A percentile compares a stretch with the other conserved stretches of the same genome.
Conservation (phyloP, 2,888 invertebrate species). For the Sinotaia quadrata region DNA sequence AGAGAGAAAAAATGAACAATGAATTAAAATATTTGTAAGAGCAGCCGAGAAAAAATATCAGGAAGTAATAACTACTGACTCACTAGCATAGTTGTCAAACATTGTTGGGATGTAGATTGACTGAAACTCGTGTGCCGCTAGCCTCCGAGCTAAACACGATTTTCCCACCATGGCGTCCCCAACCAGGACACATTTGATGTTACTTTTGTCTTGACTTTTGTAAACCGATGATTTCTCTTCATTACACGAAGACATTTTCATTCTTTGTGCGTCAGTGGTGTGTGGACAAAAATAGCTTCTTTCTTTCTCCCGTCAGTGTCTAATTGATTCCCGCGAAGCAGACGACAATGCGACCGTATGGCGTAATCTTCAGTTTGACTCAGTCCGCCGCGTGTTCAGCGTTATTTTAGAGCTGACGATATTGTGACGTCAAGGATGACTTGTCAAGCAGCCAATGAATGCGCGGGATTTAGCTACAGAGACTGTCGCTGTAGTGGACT, state of each 20-base stretch:
- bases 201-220: slow-evolving; percentile 39
- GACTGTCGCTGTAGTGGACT: no score
- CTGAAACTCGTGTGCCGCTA: slow-evolving; percentile 53
- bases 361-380: slow-evolving; percentile 12
- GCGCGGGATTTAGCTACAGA: no score
- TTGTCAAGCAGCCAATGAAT: slow-evolving; percentile 24
- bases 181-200: slow-evolving; percentile 61
- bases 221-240: slow-evolving; percentile 32
- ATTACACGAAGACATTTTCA: slow-evolving; percentile 32
- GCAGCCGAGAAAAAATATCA: not conserved
- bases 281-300: not conserved
- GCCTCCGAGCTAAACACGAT: slow-evolving; percentile 50
- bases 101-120: slow-evolving; percentile 58
- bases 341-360: slow-evolving; percentile 6
- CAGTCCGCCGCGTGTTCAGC: slow-evolving; percentile 14
- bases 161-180: slow-evolving; percentile 61
- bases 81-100: slow-evolving; percentile 63
- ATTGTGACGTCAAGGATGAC: slow-evolving; percentile 28
- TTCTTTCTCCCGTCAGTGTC: no score
- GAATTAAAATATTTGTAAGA: no score
- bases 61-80: slow-evolving; percentile 7
- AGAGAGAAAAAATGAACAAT: not conserved
- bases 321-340: no score
- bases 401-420: not conserved
- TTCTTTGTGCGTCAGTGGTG: not conserved